These are phyloP conservation scores for Alaudala cheleensis DNA, from an alignment of 2,113 vertebrate genomes.

Conservation along the genomic window DNA sequence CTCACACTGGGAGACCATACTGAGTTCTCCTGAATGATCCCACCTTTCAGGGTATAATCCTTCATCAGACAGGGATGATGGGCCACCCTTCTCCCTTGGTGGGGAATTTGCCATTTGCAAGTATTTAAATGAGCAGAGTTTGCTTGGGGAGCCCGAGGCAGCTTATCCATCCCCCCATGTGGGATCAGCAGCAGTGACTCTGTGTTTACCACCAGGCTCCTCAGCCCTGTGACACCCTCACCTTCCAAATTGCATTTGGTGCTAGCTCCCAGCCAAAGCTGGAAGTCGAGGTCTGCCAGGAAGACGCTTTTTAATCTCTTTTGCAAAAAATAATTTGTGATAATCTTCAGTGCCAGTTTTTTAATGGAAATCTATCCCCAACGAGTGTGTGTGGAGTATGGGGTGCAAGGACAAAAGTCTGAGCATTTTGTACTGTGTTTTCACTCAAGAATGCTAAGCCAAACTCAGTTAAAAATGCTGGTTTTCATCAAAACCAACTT, in stretches of 20 bases:
- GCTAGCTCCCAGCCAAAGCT: neutral
- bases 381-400: neutral
- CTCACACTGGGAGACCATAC: neutral
- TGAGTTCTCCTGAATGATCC: neutral
- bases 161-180: neutral
- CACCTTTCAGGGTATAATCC: neutral
- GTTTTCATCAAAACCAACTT: neutral
- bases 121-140: neutral
- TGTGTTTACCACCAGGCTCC: neutral
- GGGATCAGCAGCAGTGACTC: neutral
- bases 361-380: neutral
- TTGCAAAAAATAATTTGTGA: neutral
- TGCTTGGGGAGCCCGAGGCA: neutral
- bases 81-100: neutral
- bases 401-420: neutral
- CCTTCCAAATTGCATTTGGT: neutral
- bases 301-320: neutral
- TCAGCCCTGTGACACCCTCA: neutral
- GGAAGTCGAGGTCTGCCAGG: neutral
- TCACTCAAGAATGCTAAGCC: neutral
- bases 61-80: neutral
- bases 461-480: neutral
- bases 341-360: neutral
- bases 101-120: neutral
- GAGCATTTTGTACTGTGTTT: neutral